These are phyloP conservation scores for Autographa pulchrina DNA, from an alignment of 2,888 invertebrate species.

Conservation along the genomic window DNA sequence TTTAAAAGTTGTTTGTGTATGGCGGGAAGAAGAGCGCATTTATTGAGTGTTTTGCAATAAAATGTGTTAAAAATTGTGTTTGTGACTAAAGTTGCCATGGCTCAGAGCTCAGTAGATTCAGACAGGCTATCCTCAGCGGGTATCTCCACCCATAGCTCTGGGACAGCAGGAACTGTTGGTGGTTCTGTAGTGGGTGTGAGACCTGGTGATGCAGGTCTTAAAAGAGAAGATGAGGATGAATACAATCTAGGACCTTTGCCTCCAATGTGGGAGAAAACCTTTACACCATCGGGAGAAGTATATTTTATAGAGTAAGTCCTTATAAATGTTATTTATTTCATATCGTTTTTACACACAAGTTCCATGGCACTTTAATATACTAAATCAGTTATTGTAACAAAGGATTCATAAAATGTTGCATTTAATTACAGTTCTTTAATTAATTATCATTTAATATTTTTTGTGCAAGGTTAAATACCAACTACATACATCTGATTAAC, in stretches of 20 bases:
- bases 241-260: conserved; percentile 97
- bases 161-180: conserved; percentile 84
- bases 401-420: background rate
- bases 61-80: conserved; percentile 49
- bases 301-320: conserved; percentile 98
- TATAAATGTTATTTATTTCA: background rate
- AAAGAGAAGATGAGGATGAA: conserved; percentile 90
- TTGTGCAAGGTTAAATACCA: background rate
- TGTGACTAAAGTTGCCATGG: conserved; percentile 69
- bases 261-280: conserved; percentile 99
- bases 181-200: conserved; percentile 86
- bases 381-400: background rate
- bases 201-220: conserved; percentile 78
- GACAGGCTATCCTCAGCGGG: conserved; percentile 87
- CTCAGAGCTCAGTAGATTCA: conserved; percentile 85
- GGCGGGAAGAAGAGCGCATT: conserved; percentile 50
- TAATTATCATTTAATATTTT: background rate
- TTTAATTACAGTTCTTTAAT: background rate
- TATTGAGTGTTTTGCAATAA: conserved; percentile 36
- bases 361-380: background rate
- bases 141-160: conserved; percentile 86
- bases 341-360: too few relatives aligned
- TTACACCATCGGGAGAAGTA: conserved; percentile 98
- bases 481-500: background rate
- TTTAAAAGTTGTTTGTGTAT: conserved; percentile 22